A percentile compares a stretch with the other conserved stretches of the same genome.
Evolutionary conservation across 2,888 invertebrate genomes (phyloP).

Genomic region (Azorinus chamasolen): DNA sequence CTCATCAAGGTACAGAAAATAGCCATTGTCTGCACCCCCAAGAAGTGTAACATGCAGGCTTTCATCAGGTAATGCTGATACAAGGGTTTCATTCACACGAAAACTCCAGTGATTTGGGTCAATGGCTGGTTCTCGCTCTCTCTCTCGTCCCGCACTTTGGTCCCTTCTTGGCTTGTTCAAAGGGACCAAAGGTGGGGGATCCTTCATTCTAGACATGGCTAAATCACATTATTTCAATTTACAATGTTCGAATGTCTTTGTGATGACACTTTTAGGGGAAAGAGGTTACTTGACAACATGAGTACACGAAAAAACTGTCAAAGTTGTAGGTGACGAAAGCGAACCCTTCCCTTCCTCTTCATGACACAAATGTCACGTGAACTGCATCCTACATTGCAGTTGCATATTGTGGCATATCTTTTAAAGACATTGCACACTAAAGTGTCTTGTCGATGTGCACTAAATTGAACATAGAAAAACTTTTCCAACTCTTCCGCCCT

Average conservation of each 20-base stretch:
- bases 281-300: conserved; percentile 31
- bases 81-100: conserved; percentile 86
- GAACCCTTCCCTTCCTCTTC: conserved; percentile 7
- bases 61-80: conserved; percentile 86
- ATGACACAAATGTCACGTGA: not conserved
- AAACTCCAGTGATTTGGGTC: conserved; percentile 86
- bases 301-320: conserved; percentile 10
- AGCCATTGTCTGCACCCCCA: conserved; percentile 88
- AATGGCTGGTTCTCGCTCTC: conserved; percentile 38
- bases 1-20: conserved; percentile 83
- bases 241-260: too few species aligned
- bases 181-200: conserved; percentile 64
- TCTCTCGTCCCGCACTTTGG: conserved; percentile 56
- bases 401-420: not conserved
- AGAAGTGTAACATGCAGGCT: conserved; percentile 86
- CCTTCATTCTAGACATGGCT: conserved; percentile 8
- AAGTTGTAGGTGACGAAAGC: conserved; percentile 5
- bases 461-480: conserved; percentile 21
- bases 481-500: conserved; percentile 71
- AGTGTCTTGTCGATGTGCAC: too few species aligned
- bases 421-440: not conserved
- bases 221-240: not conserved
- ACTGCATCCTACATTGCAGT: not conserved
- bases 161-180: conserved; percentile 40
- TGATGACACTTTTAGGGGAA: not conserved